A percentile compares a stretch with the other conserved stretches of the same genome.
Evolutionary conservation across 2,113 vertebrate genomes (phyloP).

Genomic region (Larimichthys polyactis): DNA sequence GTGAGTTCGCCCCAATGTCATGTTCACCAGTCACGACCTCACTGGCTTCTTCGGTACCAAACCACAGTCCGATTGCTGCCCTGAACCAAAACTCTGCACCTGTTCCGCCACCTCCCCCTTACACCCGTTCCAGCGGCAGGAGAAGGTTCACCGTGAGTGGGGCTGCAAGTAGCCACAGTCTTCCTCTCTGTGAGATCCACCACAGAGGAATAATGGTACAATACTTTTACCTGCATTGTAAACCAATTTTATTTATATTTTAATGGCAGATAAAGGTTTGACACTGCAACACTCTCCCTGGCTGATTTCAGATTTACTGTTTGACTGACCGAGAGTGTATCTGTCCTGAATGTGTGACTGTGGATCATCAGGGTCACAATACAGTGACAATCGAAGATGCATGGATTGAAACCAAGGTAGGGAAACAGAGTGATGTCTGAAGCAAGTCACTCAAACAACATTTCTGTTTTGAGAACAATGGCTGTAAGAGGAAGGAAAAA

Average conservation of each 20-base stretch:
- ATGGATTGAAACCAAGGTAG: constrained; percentile 76
- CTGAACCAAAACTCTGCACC: not conserved
- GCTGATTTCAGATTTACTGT: constrained; percentile 74
- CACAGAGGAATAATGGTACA: constrained; percentile 66
- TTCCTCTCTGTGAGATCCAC: constrained; percentile 67
- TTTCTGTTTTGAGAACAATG: not conserved
- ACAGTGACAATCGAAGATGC: constrained; percentile 66
- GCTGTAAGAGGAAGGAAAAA: not conserved
- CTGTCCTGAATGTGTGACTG: constrained; percentile 71
- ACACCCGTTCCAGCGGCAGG: not conserved
- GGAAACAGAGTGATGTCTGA: not conserved
- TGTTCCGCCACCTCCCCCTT: rapidly evolving
- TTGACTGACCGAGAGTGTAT: constrained; percentile 73
- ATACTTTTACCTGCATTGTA: not conserved
- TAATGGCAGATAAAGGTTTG: not conserved
- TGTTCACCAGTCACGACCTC: not conserved
- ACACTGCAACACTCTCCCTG: not conserved
- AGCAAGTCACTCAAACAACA: not conserved
- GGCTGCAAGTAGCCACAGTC: constrained; percentile 12
- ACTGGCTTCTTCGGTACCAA: constrained; percentile 53
- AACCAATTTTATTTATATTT: not conserved
- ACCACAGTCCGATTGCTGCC: not conserved
- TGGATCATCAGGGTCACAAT: constrained; percentile 71
- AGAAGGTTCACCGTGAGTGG: constrained; percentile 76
- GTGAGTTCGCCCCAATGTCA: not conserved